A percentile compares a stretch with the other conserved stretches of the same genome.
Evolutionary conservation across 2,113 vertebrate genomes (phyloP).

Genomic region (Plestiodon gilberti): DNA sequence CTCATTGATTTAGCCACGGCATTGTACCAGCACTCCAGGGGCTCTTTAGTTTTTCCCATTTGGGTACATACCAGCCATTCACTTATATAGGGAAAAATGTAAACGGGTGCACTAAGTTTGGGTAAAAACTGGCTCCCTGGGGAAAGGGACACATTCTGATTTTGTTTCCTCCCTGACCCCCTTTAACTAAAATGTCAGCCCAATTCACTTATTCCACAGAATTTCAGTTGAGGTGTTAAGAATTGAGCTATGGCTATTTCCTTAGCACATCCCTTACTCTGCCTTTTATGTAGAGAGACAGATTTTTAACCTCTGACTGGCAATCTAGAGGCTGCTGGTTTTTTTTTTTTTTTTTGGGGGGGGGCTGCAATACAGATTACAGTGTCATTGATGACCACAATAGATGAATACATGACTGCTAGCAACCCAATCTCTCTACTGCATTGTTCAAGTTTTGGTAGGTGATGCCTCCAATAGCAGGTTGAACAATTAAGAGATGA

Average conservation of each 20-base stretch:
- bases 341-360: slow-evolving; percentile 58
- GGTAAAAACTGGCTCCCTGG: neutral
- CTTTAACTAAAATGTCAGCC: neutral
- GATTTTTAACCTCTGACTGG: slow-evolving; percentile 20
- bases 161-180: neutral
- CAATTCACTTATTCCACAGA: neutral
- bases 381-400: slow-evolving; percentile 54
- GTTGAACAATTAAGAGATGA: neutral
- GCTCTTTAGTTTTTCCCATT: too few relatives aligned
- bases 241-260: neutral
- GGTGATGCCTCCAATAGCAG: slow-evolving; percentile 1
- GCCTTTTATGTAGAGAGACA: too few relatives aligned
- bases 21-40: too few relatives aligned
- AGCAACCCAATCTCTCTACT: slow-evolving; percentile 54
- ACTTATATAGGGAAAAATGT: too few relatives aligned
- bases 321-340: slow-evolving; percentile 43
- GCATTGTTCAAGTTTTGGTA: slow-evolving; percentile 51
- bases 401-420: slow-evolving; percentile 33
- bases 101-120: too few relatives aligned
- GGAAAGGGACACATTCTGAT: neutral
- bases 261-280: neutral
- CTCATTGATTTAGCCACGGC: too few relatives aligned
- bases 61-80: too few relatives aligned
- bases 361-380: slow-evolving; percentile 65
- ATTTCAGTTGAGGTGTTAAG: neutral